Evolutionary conservation across 1,140 invertebrate species (phyloP), one percentile per base, ranked within the genome.

Genomic region (Drosophila biarmipes): DNA sequence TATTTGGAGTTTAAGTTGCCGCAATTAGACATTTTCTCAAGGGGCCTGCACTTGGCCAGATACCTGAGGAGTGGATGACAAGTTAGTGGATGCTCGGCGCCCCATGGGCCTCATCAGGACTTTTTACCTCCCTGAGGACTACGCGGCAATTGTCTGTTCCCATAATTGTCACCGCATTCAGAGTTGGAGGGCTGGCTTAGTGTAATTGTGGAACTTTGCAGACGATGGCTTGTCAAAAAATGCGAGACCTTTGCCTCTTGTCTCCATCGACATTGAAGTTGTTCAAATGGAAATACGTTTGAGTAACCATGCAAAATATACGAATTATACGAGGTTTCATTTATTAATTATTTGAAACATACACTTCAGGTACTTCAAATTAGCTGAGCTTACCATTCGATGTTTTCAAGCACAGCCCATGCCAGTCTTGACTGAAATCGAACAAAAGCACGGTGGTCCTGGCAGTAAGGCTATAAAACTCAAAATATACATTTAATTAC

Each of bases 1-100:
- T 82, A 87, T 87, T 87, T 87, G 51, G 75, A 87, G 82, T 82
- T 87, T 87, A 86, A 86, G 82, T 89, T 86, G 84, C 52, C 55
- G 79, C 82, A 86, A 86, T 86, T 86, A 86, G 79, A 86, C 82
- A 78, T 75, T 52, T 64, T 68, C 80, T 79, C 45, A 80, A 84
- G 67, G 55, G 78, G 51, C 57, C n/a, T 55, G 49, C 63, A 56
- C 73, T 80, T 86, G 67, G 49, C 49, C 49, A 43, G 42, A 37
- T 62, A 69, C 56, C 63, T 69, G 68, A 27, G 57, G 61, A 74
- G 40, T 68, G 56, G 62, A 43, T 56, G 48, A 35, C 57, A 63
- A 64, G 49, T 55, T 51, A 42, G 62, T 74, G 42, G 35, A 68
- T 68, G 69, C 69, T 73, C 12, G 6, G n/a, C 17, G 27, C 21